Evolutionary conservation across 2,888 invertebrate genomes (phyloP).

Genomic region (Cerastis leucographa): DNA sequence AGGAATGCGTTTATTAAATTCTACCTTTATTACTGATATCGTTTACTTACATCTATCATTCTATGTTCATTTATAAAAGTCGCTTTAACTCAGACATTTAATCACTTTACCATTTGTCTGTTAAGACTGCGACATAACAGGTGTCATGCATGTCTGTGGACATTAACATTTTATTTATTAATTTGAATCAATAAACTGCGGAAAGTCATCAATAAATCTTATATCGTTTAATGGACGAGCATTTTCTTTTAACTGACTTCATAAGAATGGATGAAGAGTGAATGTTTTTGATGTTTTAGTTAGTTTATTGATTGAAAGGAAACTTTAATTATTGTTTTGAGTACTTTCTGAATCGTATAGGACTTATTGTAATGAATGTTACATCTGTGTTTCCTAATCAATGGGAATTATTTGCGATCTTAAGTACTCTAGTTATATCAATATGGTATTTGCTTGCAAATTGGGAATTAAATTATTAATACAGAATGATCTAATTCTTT

Average conservation of each 20-base stretch:
- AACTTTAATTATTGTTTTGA: conserved; percentile 12
- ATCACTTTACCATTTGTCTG: conserved; percentile 33
- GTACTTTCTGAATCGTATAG: conserved; percentile 37
- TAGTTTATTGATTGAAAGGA: conserved; percentile 23
- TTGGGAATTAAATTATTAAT: background rate
- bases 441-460: background rate
- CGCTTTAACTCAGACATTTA: conserved; percentile 16
- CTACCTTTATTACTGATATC: conserved; percentile 22
- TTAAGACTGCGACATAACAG: conserved; percentile 38
- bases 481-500: background rate
- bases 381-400: conserved; percentile 31
- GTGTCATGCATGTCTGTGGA: conserved; percentile 42
- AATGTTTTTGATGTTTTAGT: conserved; percentile 11
- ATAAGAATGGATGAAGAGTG: background rate
- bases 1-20: conserved; percentile 38
- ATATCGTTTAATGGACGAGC: background rate
- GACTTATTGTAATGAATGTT: conserved; percentile 38
- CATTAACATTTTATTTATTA: conserved; percentile 26
- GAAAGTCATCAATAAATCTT: conserved; percentile 31
- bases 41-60: conserved; percentile 34
- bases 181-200: conserved; percentile 41
- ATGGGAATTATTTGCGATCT: conserved; percentile 21
- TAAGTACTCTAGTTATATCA: background rate
- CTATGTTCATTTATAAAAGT: conserved; percentile 26
- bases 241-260: background rate